A percentile compares a stretch with the other conserved stretches of the same genome.
These are phyloP conservation scores for Scaeva pyrastri DNA, from an alignment of 2,888 invertebrate species.

Conservation along the genomic window DNA sequence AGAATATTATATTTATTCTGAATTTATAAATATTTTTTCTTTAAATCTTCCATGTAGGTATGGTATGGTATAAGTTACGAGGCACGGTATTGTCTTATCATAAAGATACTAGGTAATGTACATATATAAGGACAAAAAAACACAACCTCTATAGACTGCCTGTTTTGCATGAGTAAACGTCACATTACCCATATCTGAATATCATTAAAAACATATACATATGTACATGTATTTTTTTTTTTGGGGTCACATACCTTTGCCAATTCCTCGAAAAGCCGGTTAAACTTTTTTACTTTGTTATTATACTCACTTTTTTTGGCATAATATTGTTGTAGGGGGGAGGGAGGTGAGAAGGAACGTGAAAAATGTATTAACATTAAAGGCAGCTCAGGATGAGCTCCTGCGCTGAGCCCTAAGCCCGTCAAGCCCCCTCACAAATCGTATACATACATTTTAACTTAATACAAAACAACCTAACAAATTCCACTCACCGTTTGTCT, in stretches of 20 bases:
- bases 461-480: slow-evolving; percentile 45
- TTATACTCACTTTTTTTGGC: background rate
- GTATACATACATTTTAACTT: slow-evolving; percentile 18
- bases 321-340: background rate
- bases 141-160: background rate
- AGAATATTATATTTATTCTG: background rate
- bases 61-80: too few relatives aligned
- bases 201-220: too few relatives aligned
- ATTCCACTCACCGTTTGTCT: slow-evolving; percentile 62
- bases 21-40: slow-evolving; percentile 15
- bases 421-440: slow-evolving; percentile 15
- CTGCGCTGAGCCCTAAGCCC: background rate
- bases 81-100: too few relatives aligned
- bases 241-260: slow-evolving; percentile 54
- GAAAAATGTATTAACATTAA: slow-evolving; percentile 10
- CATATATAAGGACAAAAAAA: background rate
- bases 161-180: slow-evolving; percentile 43
- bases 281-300: slow-evolving; percentile 8
- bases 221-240: slow-evolving; percentile 21
- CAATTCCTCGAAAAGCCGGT: slow-evolving; percentile 30
- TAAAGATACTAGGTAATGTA: too few relatives aligned
- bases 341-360: too few relatives aligned
- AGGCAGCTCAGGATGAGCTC: slow-evolving; percentile 40
- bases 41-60: background rate
- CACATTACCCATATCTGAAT: slow-evolving; percentile 39